Conservation (phyloP, 1,140 invertebrate genomes). For the Nasonia giraulti region DNA sequence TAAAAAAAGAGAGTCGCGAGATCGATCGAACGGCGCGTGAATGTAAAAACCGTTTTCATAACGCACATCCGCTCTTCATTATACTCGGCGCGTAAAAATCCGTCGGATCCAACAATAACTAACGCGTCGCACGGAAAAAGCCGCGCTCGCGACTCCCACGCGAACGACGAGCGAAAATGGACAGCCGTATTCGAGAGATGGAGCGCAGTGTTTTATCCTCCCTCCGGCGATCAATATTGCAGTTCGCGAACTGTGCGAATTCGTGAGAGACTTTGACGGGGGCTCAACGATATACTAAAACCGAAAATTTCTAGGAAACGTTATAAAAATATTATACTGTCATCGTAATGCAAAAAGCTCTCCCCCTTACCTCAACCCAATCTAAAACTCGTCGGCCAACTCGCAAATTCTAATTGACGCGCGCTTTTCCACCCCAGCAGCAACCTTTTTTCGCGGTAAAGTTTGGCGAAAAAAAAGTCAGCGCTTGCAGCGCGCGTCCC, state of each 20-base stretch:
- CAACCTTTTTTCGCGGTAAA: not conserved
- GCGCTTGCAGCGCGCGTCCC: not conserved
- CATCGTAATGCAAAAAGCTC: not conserved
- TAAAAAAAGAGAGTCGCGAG: too few relatives aligned
- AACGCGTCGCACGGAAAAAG: constrained; percentile 2
- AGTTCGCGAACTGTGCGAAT: not conserved
- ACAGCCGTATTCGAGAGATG: not conserved
- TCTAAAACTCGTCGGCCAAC: not conserved
- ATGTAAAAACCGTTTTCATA: too few relatives aligned
- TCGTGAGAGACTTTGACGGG: not conserved
- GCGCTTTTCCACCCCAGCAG: not conserved
- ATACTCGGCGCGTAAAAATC: too few relatives aligned
- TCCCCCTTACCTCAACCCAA: not conserved
- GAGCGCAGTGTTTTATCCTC: not conserved
- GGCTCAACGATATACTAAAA: not conserved
- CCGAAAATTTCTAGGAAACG: too few relatives aligned
- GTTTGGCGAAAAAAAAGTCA: not conserved
- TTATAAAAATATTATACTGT: too few relatives aligned
- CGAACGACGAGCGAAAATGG: constrained; percentile 7
- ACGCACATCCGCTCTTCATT: too few relatives aligned
- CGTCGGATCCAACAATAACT: too few relatives aligned
- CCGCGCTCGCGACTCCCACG: not conserved
- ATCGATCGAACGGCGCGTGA: too few relatives aligned
- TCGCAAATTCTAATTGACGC: constrained; percentile 6
- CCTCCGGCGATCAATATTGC: constrained; percentile 32